A percentile compares a stretch with the other conserved stretches of the same genome.
Conservation (phyloP, 2,888 invertebrate genomes). For the Drosophila histrio region DNA sequence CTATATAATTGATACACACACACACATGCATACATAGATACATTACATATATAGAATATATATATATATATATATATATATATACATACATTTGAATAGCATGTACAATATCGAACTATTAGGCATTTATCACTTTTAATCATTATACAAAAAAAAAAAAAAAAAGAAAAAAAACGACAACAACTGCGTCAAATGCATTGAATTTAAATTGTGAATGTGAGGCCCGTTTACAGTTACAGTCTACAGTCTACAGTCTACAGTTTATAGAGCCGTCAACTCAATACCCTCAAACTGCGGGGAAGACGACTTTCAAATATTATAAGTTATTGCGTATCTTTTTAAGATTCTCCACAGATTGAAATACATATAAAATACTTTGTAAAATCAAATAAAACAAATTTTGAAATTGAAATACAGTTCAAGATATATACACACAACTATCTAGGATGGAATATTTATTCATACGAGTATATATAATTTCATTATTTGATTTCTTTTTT, state of each 20-base stretch:
- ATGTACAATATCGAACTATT: constrained; percentile 57
- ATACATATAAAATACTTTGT: constrained; percentile 35
- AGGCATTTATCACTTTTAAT: constrained; percentile 71
- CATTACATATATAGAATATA: constrained; percentile 32
- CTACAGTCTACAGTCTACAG: background rate
- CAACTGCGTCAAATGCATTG: constrained; percentile 9
- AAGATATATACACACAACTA: constrained; percentile 33
- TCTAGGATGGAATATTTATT: constrained; percentile 19
- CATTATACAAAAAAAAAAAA: constrained; percentile 39
- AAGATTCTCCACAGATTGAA: constrained; percentile 7
- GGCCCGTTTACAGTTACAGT: constrained; percentile 28
- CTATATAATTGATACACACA: constrained; percentile 44
- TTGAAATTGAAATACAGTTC: constrained; percentile 17
- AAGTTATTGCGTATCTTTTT: background rate
- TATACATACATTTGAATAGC: constrained; percentile 46
- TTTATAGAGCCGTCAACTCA: constrained; percentile 30
- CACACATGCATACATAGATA: constrained; percentile 1
- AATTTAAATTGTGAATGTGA: constrained; percentile 17
- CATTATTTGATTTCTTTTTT: background rate
- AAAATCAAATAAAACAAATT: constrained; percentile 6
- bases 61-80: constrained; percentile 17
- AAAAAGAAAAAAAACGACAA: background rate
- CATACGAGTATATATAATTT: constrained; percentile 7
- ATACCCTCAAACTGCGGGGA: constrained; percentile 11
- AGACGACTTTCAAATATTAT: constrained; percentile 5